Percentiles rank a stretch among this genome's conserved stretches.
phyloP scores from a whole-genome alignment of 2,888 invertebrate genomes.

The Thymelicus acteon region DNA sequence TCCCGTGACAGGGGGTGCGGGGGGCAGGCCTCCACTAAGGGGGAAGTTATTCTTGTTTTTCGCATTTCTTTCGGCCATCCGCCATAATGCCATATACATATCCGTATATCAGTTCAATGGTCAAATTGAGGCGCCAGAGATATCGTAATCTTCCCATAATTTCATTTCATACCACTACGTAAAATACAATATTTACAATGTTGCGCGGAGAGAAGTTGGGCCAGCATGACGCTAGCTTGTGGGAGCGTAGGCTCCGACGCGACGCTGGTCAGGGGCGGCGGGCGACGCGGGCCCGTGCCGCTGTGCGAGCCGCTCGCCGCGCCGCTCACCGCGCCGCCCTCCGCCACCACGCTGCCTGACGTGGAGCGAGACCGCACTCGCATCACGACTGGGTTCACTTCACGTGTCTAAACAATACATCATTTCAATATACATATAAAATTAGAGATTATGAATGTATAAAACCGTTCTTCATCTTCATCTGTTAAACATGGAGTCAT shows the following conservation, averaged over 20 bases:
- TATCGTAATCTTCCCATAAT: too few relatives aligned
- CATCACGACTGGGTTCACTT: constrained; percentile 57
- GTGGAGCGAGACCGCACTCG: constrained; percentile 74
- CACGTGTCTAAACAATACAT: constrained; percentile 59
- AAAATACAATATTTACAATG: constrained; percentile 81
- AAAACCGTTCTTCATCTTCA: too few relatives aligned
- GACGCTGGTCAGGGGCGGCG: constrained; percentile 88
- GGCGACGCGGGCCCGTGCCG: constrained; percentile 72
- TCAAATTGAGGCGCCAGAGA: too few relatives aligned
- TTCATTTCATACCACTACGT: neutral
- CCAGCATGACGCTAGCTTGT: constrained; percentile 90
- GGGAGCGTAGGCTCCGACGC: constrained; percentile 91
- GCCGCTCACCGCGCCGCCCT: constrained; percentile 69
- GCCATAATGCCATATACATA: too few relatives aligned
- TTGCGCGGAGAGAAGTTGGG: constrained; percentile 90
- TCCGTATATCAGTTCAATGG: too few relatives aligned
- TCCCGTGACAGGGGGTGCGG: too few relatives aligned
- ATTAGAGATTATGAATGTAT: too few relatives aligned
- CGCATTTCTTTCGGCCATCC: too few relatives aligned
- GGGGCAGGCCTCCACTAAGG: too few relatives aligned
- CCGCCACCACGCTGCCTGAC: constrained; percentile 81
- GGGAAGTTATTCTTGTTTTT: too few relatives aligned
- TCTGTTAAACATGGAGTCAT: too few relatives aligned
- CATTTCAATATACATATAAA: too few relatives aligned
- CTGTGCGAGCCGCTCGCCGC: constrained; percentile 76